Evolutionary conservation across 2,797 vertebrate genomes (phyloP).

Genomic region (Sternarchorhynchus goeldii): DNA sequence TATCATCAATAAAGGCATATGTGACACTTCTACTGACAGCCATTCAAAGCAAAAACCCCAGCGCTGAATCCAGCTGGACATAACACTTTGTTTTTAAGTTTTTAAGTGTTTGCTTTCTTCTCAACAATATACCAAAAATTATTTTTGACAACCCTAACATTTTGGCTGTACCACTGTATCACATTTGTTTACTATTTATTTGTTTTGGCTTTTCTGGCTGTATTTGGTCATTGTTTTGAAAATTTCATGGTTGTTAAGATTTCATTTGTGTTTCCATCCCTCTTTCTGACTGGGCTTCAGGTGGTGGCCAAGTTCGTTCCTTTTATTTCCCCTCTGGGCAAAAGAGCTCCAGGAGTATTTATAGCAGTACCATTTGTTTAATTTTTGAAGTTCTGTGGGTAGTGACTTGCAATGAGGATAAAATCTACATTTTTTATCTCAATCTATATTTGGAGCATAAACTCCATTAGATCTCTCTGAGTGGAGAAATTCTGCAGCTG

Average conservation of each 20-base stretch:
- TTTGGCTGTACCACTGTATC: too few species aligned
- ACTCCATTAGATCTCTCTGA: slow-evolving; percentile 37
- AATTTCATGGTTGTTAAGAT: neutral
- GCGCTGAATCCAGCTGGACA: too few species aligned
- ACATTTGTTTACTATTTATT: too few species aligned
- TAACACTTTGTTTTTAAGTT: too few species aligned
- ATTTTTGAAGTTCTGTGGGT: slow-evolving; percentile 38
- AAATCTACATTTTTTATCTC: slow-evolving; percentile 55
- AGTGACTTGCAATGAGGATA: slow-evolving; percentile 25
- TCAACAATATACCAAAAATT: too few species aligned
- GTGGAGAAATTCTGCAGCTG: slow-evolving; percentile 45
- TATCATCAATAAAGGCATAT: too few species aligned
- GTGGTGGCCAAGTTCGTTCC: neutral
- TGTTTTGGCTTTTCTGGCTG: too few species aligned
- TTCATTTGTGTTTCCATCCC: neutral
- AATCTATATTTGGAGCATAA: slow-evolving; percentile 42
- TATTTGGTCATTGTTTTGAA: too few species aligned
- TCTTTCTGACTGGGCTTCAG: neutral
- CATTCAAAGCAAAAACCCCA: too few species aligned
- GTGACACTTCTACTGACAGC: too few species aligned
- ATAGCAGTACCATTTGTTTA: slow-evolving; percentile 36
- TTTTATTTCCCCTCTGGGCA: slow-evolving; percentile 7
- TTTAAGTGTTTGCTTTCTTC: too few species aligned
- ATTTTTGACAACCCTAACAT: too few species aligned
- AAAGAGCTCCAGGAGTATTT: slow-evolving; percentile 21